phyloP scores from a whole-genome alignment of 1,140 invertebrate species.

The Cotesia glomerata region DNA sequence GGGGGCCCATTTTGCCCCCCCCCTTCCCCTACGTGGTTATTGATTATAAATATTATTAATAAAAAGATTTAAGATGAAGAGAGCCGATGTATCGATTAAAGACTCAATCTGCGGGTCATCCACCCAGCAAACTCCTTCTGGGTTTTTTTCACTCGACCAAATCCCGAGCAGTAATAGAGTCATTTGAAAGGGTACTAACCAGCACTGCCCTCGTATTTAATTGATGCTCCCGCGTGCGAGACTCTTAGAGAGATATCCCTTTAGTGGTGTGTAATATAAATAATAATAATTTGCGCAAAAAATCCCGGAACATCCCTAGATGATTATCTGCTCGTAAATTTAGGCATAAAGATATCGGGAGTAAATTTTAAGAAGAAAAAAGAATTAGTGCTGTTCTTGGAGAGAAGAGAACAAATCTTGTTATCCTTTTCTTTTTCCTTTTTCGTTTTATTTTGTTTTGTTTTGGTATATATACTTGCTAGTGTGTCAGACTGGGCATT shows the following conservation, averaged over 20 bases:
- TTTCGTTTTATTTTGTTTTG: constrained; percentile 3
- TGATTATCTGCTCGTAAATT: constrained; percentile 64
- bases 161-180: constrained; percentile 52
- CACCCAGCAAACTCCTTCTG: constrained; percentile 6
- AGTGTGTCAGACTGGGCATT: constrained; percentile 38
- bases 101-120: constrained; percentile 25
- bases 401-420: background rate
- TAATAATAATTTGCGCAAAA: constrained; percentile 60
- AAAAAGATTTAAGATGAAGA: constrained; percentile 16
- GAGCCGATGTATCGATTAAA: constrained; percentile 27
- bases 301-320: constrained; percentile 61
- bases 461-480: constrained; percentile 8
- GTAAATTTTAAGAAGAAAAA: constrained; percentile 55
- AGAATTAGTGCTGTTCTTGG: background rate
- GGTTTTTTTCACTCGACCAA: constrained; percentile 16
- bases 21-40: no score
- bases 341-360: constrained; percentile 62
- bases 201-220: constrained; percentile 42
- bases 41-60: constrained; percentile 26
- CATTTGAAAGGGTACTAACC: constrained; percentile 48
- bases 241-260: constrained; percentile 13
- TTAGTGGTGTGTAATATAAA: constrained; percentile 48
- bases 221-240: constrained; percentile 45
- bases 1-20: no score
- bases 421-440: constrained; percentile 7